Evolutionary conservation across 2,113 vertebrate species (phyloP), one percentile per base, ranked within the genome.

Genomic region (Fukomys damarensis): DNA sequence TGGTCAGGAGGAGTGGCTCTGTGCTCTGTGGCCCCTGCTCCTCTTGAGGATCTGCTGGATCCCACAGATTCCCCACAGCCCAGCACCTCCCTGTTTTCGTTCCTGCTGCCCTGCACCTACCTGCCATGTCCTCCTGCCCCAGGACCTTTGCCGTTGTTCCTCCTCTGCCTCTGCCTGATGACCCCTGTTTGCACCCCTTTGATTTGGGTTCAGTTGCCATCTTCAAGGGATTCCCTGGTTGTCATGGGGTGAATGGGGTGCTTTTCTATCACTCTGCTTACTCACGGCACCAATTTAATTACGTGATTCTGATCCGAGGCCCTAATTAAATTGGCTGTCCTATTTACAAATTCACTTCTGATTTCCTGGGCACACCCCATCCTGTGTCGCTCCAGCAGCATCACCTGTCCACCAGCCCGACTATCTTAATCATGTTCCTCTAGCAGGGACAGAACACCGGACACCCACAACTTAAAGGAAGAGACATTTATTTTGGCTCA

Each of bases 261-360:
- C 89, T 70, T 83, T 3, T 97, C 92, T 30, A 38, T 98, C n/a
- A n/a, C 94, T 66, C 74, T 84, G 92, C 94, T 74, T 70, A 11
- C 86, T 59, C 68, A 92, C 56, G 58, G 81, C 87, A 74, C 70
- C 96, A 96, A 97, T 97, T 82, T 92, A 98, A 97, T 98, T 96
- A 97, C 6, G 76, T 96, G 97, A 97, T 94, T 88, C 96, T 93
- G 74, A 97, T 96, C 98, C 95, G 14, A 94, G 87, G 61, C 95
- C 96, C 98, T 98, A 98, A 98, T 98, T 7, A 35, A 16, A 5
- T 22, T 19, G 32, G 7, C 2, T 3, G 3, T 14, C 54, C 68
- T 28, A 4, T 16, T 4, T 10, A 30, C 4, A 16, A 1, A 1
- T 10, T 16, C 9, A 1, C 1, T 7, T 0, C 5, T 10, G 46